A percentile compares a stretch with the other conserved stretches of the same genome.
Conservation (phyloP, 2,797 vertebrate genomes). For the Manis javanica region DNA sequence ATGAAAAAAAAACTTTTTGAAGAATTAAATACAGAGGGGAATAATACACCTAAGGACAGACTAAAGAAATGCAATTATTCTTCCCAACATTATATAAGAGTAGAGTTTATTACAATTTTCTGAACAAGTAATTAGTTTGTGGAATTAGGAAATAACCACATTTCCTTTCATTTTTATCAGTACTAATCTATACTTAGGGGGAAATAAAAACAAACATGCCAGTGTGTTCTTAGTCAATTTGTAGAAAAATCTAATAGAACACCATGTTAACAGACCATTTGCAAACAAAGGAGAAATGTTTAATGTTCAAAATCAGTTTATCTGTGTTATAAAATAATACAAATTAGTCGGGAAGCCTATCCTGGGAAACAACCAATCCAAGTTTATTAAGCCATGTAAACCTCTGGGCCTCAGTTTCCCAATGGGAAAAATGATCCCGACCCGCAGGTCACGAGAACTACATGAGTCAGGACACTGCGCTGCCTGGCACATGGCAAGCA, state of each 20-base stretch:
- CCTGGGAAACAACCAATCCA: not conserved
- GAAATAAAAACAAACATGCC: constrained; percentile 44
- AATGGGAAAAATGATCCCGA: not conserved
- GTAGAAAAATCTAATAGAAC: constrained; percentile 18
- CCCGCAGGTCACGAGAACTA: not conserved
- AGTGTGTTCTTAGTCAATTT: constrained; percentile 32
- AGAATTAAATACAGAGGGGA: constrained; percentile 43
- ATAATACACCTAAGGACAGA: not conserved
- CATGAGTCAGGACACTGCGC: not conserved
- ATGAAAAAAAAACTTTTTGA: not conserved
- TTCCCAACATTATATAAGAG: not conserved
- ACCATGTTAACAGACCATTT: not conserved
- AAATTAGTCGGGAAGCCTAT: not conserved
- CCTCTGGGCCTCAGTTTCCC: not conserved
- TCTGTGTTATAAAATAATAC: not conserved
- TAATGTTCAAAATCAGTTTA: constrained; percentile 44
- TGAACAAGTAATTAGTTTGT: constrained; percentile 51
- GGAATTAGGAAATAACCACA: constrained; percentile 49
- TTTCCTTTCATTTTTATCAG: constrained; percentile 55
- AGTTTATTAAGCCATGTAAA: not conserved
- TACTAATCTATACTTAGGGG: constrained; percentile 23
- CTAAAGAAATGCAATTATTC: constrained; percentile 24
- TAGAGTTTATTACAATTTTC: constrained; percentile 55
- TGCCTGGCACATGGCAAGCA: fast-evolving
- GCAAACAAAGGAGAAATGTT: constrained; percentile 28